These are phyloP conservation scores for Cydia strobilella DNA, from an alignment of 1,140 invertebrate genomes.

Conservation along the genomic window DNA sequence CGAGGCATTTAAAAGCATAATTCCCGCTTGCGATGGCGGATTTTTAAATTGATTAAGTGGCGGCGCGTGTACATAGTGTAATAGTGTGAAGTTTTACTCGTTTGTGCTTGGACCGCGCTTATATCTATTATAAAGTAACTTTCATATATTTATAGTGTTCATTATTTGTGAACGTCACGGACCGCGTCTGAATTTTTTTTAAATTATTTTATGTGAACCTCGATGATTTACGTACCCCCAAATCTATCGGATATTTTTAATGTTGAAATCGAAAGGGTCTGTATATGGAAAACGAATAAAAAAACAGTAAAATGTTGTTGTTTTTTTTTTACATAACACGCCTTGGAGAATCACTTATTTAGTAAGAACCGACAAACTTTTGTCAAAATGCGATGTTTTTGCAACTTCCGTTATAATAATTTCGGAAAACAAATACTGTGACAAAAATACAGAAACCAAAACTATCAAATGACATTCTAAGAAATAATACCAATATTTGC, in stretches of 20 bases:
- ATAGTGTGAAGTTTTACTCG: constrained; percentile 52
- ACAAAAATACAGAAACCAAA: no score
- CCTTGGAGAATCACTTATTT: no score
- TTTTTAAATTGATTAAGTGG: constrained; percentile 41
- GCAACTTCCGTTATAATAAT: no score
- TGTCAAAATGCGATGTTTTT: no score
- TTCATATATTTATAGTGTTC: constrained; percentile 67
- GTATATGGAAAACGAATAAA: constrained; percentile 69
- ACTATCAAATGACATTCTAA: no score
- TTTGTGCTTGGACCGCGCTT: constrained; percentile 73
- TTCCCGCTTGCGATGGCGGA: constrained; percentile 47
- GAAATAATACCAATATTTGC: no score
- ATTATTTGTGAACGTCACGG: constrained; percentile 56
- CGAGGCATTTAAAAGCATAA: constrained; percentile 52
- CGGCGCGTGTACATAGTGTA: constrained; percentile 58
- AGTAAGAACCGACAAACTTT: no score
- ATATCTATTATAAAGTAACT: constrained; percentile 47
- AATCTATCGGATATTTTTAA: constrained; percentile 62
- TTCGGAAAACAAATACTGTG: no score
- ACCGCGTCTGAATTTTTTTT: constrained; percentile 45
- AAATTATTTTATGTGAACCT: constrained; percentile 49
- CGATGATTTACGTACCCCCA: constrained; percentile 50
- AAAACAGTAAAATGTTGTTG: constrained; percentile 59
- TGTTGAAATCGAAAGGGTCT: constrained; percentile 69
- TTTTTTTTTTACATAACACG: constrained; percentile 44